Base-by-base conservation (phyloP, 2,888 invertebrate species). In the Cheilosia pagana region DNA sequence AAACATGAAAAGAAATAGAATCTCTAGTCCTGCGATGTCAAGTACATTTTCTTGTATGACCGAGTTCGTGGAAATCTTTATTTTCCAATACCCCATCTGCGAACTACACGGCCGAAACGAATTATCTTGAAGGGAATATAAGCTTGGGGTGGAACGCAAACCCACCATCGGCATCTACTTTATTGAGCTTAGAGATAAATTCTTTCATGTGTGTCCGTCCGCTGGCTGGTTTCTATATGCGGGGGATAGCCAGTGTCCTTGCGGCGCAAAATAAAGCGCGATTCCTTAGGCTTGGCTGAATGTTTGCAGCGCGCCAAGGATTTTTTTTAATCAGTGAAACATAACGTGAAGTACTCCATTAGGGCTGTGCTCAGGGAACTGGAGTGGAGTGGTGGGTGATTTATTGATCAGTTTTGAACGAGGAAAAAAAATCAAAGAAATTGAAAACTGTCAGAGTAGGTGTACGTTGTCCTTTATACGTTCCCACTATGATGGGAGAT, bases 41-140 rank as follows among this genome's bases (percentile, higher is more conserved):
- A 83, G 82, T 62, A 68, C 67, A 77, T 72, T 63, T 77, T 77
- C 72, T 59, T 82, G 67, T 74, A 68, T 78, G 72, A 74, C 72
- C 78, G 72, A 83, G 72, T 83, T 83, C 55, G 72, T 68, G 67
- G 72, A 72, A 83, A 77, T 70, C 62, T 70, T 60, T 78, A 67
- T 67, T 60, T 67, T 75, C 39, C 55, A 63, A 55, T 74, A 48
- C 50, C n/a, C 43, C 57, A 67, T 74, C 74, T 41, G 4, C 50
- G 57, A n/a, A 12, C 12, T 50, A 76, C 52, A 59, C 25, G 28
- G 31, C 41, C 12, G n/a, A 28, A 28, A 48, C 21, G 43, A 21
- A 50, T 65, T 39, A 55, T 53, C 28, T 7, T 21, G 59, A 50
- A 53, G 10, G 55, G n/a, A n/a, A n/a, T 50, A 5, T 16, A 23